Conservation (phyloP, 1,140 invertebrate species). For the Saccostrea glomerata region DNA sequence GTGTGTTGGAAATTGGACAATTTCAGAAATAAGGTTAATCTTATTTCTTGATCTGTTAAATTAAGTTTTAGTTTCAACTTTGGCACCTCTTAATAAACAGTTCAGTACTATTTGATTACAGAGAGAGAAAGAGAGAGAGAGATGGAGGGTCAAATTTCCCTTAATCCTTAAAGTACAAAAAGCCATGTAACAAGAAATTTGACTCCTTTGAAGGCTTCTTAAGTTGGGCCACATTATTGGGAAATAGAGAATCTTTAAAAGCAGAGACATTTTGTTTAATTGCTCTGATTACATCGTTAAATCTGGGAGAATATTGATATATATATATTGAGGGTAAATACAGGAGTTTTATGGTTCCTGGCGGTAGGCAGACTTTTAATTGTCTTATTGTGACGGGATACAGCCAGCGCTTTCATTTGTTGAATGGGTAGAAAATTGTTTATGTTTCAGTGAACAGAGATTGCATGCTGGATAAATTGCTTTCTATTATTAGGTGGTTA, state of each 20-base stretch:
- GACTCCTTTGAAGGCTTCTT: not conserved
- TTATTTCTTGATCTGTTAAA: not conserved
- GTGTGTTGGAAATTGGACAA: not conserved
- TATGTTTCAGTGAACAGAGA: conserved; percentile 21
- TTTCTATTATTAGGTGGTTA: conserved; percentile 22
- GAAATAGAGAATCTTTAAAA: not conserved
- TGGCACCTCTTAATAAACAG: not conserved
- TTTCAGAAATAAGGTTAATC: not conserved
- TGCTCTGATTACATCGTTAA: not conserved
- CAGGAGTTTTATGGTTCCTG: not conserved
- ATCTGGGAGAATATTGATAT: not conserved
- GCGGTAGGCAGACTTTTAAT: not conserved
- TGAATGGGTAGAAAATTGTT: conserved; percentile 17
- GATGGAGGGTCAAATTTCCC: not conserved
- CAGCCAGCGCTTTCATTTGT: not conserved
- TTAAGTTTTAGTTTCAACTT: not conserved
- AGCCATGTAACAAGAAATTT: too few relatives aligned
- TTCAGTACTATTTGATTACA: not conserved
- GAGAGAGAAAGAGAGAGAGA: too few relatives aligned
- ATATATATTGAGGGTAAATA: conserved; percentile 4
- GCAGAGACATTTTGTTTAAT: not conserved
- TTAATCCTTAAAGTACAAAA: too few relatives aligned
- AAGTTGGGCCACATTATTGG: not conserved
- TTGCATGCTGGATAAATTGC: conserved; percentile 20
- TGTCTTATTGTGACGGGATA: not conserved